Conservation (phyloP, 2,797 vertebrate species). For the Halcyon leucocephala region DNA sequence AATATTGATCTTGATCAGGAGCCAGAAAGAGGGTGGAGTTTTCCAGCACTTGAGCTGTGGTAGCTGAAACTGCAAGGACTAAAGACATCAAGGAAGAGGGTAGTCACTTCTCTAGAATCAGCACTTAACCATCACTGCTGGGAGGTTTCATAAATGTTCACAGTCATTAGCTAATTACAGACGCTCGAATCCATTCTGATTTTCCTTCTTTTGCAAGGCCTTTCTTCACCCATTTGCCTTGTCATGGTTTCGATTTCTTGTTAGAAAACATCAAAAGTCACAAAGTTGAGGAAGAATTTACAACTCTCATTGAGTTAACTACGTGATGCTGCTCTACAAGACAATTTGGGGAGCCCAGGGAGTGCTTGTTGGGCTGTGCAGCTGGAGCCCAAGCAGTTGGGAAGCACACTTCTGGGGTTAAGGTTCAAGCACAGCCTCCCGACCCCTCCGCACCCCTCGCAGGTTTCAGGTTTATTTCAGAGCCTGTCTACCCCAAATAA, state of each 20-base stretch:
- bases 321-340: accelerated
- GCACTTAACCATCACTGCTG: neutral
- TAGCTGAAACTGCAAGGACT: neutral
- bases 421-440: neutral
- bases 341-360: neutral
- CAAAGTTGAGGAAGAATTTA: neutral
- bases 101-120: neutral
- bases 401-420: neutral
- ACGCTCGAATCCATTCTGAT: neutral
- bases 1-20: conserved; percentile 40
- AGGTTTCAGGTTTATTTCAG: conserved; percentile 10
- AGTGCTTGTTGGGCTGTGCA: neutral
- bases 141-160: conserved; percentile 13
- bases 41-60: neutral
- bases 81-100: neutral
- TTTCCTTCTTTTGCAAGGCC: neutral
- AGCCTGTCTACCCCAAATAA: neutral
- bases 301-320: accelerated
- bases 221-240: neutral
- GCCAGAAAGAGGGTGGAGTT: conserved; percentile 20
- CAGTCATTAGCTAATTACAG: conserved; percentile 39
- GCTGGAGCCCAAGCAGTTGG: neutral
- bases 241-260: neutral
- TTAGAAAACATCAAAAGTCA: neutral
- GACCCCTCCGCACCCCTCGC: too few species aligned